Base-by-base conservation (phyloP, 2,113 vertebrate genomes). In the Mormyrus lacerda region DNA sequence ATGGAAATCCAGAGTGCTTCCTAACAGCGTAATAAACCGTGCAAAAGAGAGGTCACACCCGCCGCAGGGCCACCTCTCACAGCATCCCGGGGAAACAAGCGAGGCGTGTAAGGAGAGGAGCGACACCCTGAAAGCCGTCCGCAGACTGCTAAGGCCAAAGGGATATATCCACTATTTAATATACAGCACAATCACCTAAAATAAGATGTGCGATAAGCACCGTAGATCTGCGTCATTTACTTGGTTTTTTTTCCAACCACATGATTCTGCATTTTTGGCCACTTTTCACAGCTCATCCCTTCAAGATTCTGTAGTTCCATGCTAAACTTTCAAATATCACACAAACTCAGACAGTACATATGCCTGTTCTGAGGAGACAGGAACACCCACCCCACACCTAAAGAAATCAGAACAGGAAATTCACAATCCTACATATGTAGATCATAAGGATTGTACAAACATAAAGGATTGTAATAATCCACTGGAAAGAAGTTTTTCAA, bases 21-120 rank as follows among this genome's bases (percentile, higher is more conserved):
- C 89, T 90, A 87, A 90, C 89, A 85, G 87, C 79, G 58, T 90
- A 90, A 90, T 90, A 90, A 90, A 88, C 87, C 13, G 11, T 82
- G 51, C 44, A 31, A 90, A 79, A 65, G 58, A n/a, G 87, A 90
- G 90, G 87, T 90, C 90, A 90, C 90, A 88, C 87, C 44, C 85
- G 79, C 79, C 11, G 51, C 88, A 7, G 24, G 35, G 44, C 42
- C 42, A 17, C 21, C 53, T 85, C 89, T 86, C 51, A 15, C 15
- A 85, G 51, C 21, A 83, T 35, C 79, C 42, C 8, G 10, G 24
- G 88, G 73, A 83, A 89, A 84, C 35, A 19, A 45, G 50, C 17
- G 3, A 45, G 39, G 76, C n/a, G 21, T 19, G 50, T 84, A 47
- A 89, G 55, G 76, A 61, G 88, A 61, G 50, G 31, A 89, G 76